Evolutionary conservation across 1,140 invertebrate species (phyloP).

Genomic region (Lepidurus arcticus): DNA sequence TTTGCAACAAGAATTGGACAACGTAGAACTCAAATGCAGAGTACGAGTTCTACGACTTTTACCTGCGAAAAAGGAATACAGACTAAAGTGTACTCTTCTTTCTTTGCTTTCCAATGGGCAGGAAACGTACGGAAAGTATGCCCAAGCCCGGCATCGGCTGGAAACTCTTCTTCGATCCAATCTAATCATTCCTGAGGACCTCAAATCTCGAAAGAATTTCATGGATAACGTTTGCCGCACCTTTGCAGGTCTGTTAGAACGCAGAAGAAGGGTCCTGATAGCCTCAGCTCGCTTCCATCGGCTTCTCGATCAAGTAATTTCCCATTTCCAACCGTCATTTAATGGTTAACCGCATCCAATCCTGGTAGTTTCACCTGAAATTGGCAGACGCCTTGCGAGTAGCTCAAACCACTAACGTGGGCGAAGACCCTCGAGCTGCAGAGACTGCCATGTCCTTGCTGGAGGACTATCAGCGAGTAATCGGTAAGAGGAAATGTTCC

Average conservation of each 20-base stretch:
- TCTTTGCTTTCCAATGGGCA: constrained; percentile 37
- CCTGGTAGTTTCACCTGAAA: constrained; percentile 30
- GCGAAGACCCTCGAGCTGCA: constrained; percentile 29
- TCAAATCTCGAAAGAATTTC: constrained; percentile 61
- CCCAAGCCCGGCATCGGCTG: constrained; percentile 64
- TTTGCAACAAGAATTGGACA: constrained; percentile 63
- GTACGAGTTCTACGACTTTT: constrained; percentile 44
- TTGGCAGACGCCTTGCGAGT: constrained; percentile 31
- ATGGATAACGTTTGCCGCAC: constrained; percentile 75
- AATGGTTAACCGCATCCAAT: neutral
- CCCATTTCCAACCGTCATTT: neutral
- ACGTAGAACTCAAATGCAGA: constrained; percentile 67
- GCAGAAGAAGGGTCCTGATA: constrained; percentile 65
- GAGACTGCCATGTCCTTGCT: constrained; percentile 32
- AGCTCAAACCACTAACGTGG: constrained; percentile 28
- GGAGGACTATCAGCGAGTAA: constrained; percentile 33
- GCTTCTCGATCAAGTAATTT: constrained; percentile 60
- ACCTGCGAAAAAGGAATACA: neutral
- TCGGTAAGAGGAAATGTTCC: constrained; percentile 23
- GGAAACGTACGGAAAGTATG: constrained; percentile 68
- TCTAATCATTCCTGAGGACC: constrained; percentile 50
- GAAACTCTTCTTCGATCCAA: constrained; percentile 51
- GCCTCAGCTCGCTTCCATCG: constrained; percentile 69
- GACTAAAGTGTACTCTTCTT: neutral
- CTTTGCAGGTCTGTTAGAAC: constrained; percentile 67